Base-by-base conservation (phyloP, 2,888 invertebrate species). In the Leptura quadrifasciata region DNA sequence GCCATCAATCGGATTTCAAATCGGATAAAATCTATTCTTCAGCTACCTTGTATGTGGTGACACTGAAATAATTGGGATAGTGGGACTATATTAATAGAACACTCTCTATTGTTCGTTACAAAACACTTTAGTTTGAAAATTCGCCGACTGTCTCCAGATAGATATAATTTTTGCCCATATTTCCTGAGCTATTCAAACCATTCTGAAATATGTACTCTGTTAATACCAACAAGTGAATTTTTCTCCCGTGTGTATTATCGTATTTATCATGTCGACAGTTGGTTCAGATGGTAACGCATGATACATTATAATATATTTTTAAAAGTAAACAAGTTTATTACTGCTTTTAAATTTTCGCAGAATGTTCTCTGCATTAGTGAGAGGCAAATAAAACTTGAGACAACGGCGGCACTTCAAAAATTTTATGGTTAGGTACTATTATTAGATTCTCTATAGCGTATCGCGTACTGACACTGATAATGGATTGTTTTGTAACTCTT, bases 261-360 rank as follows among this genome's bases (percentile, higher is more conserved):
- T 5, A 12, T 47, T 47, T 10, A 35, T 35, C 47, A 47, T 47
- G n/a, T 47, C 47, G 2, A 2, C 12, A n/a, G 47, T 47, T 47
- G 47, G n/a, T n/a, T n/a, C n/a, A 47, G 47, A 47, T 47, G n/a
- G 47, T 47, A 47, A 39, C 17, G 47, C n/a, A 15, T 47, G 47
- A 47, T 47, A 47, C n/a, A 47, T n/a, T 31, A 31, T 6, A 31
- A 47, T n/a, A 47, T n/a, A 47, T 47, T 47, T 47, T 47, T n/a
- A 47, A 47, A 6, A 57, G 57, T 57, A 57, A 21, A 57, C 21
- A 39, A 12, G 47, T 64, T 35, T 65, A 52, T 52, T 15, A 10
- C 65, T 20, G 21, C 65, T 21, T 65, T 21, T 52, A 52, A 15
- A 21, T 65, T 65, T 52, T 52, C 60, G 60, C 65, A 65, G 52